These are phyloP conservation scores for Reticulitermes speratus DNA, from an alignment of 1,140 invertebrate genomes.

Conservation along the genomic window DNA sequence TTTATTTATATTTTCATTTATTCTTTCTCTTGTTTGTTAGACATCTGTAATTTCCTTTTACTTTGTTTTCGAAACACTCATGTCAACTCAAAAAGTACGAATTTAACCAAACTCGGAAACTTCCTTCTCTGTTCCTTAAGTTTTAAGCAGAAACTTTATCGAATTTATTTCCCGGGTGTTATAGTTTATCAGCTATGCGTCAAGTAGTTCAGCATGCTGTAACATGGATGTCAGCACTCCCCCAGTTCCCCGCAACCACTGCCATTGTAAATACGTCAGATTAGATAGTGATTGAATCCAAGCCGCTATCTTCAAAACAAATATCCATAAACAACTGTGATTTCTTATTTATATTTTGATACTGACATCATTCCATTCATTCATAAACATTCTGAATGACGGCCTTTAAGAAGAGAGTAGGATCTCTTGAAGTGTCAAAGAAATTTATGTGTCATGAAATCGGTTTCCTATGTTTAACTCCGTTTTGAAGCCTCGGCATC, in stretches of 20 bases:
- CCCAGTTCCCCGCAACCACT: background rate
- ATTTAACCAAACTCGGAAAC: too few species aligned
- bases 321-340: background rate
- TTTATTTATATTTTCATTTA: too few species aligned
- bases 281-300: background rate
- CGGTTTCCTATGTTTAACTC: background rate
- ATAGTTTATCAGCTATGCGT: background rate
- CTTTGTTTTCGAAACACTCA: too few species aligned
- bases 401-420: background rate
- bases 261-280: background rate
- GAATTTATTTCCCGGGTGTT: background rate
- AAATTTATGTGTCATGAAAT: background rate
- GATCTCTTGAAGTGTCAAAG: background rate
- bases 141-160: too few species aligned
- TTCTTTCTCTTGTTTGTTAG: too few species aligned
- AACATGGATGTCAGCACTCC: background rate
- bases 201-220: background rate
- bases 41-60: too few species aligned
- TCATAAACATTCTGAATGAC: background rate
- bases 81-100: too few species aligned
- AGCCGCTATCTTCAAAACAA: constrained; percentile 6
- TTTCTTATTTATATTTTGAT: constrained; percentile 10
- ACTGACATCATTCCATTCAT: background rate
- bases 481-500: background rate
- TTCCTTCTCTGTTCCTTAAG: too few species aligned